Conservation (phyloP, 2,113 vertebrate genomes). For the Diadophis punctatus region DNA sequence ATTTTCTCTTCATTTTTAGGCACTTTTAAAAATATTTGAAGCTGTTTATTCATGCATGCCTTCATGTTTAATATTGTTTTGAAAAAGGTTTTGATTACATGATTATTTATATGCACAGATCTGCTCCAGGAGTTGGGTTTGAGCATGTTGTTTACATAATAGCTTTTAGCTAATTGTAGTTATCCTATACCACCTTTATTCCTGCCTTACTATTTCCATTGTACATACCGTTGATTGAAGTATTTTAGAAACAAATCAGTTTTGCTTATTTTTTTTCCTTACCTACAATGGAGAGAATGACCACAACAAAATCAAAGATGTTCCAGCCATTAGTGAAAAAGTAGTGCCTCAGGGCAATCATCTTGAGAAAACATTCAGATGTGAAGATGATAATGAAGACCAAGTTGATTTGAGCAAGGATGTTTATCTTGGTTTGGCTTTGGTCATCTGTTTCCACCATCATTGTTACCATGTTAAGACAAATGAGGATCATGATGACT, state of each 20-base stretch:
- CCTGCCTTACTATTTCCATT: neutral
- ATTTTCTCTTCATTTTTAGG: neutral
- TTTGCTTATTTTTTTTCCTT: slow-evolving; percentile 38
- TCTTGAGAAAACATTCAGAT: slow-evolving; percentile 86
- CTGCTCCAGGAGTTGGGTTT: neutral
- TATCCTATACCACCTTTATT: neutral
- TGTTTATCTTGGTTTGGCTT: slow-evolving; percentile 80
- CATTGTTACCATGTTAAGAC: slow-evolving; percentile 98
- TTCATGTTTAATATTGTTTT: neutral
- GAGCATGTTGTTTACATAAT: neutral
- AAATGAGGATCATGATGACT: slow-evolving; percentile 96
- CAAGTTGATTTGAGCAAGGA: slow-evolving; percentile 91
- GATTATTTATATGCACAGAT: neutral
- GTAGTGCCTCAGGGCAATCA: slow-evolving; percentile 87
- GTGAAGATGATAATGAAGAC: slow-evolving; percentile 93
- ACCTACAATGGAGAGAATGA: slow-evolving; percentile 93
- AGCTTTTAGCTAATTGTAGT: neutral
- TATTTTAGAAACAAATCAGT: neutral
- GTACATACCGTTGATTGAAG: neutral
- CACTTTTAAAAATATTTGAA: neutral
- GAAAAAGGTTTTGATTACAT: neutral
- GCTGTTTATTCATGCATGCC: neutral
- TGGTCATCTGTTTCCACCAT: slow-evolving; percentile 97
- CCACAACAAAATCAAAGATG: slow-evolving; percentile 95
- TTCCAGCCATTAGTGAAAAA: slow-evolving; percentile 97